Conservation (phyloP, 2,113 vertebrate genomes). For the Plecturocebus donacophilus region DNA sequence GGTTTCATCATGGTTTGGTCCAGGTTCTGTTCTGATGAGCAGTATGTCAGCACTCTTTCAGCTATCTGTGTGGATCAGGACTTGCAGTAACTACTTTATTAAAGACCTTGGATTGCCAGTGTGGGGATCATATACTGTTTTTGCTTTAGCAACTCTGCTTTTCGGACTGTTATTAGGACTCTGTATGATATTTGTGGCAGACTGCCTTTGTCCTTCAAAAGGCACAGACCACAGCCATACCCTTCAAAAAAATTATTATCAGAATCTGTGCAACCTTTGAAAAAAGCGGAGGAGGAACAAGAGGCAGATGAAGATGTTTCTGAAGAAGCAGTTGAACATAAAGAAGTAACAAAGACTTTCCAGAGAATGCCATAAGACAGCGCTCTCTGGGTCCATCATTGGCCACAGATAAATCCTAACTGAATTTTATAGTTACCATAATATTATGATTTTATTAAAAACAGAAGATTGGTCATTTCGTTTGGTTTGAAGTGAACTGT, state of each 20-base stretch:
- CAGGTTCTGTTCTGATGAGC: conserved; percentile 94
- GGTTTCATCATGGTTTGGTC: conserved; percentile 94
- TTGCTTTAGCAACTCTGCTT: conserved; percentile 92
- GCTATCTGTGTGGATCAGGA: conserved; percentile 96
- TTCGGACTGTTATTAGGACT: conserved; percentile 92
- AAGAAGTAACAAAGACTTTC: conserved; percentile 69
- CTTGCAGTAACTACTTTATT: conserved; percentile 94
- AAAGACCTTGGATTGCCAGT: conserved; percentile 92
- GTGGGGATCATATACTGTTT: conserved; percentile 94
- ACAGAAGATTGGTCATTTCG: conserved; percentile 51
- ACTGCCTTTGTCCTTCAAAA: conserved; percentile 93
- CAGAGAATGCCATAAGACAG: conserved; percentile 68
- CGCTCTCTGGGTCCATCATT: conserved; percentile 68
- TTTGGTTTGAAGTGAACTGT: conserved; percentile 67
- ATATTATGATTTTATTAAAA: conserved; percentile 44
- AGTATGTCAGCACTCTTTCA: conserved; percentile 97
- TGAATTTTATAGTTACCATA: conserved; percentile 14
- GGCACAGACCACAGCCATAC: conserved; percentile 74
- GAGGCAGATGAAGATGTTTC: conserved; percentile 85
- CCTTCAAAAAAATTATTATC: conserved; percentile 83
- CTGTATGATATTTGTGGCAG: conserved; percentile 94
- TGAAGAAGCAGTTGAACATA: conserved; percentile 82
- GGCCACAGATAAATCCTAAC: conserved; percentile 71
- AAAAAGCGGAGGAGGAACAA: conserved; percentile 88
- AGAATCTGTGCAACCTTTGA: conserved; percentile 86